Base-by-base conservation (phyloP, 64 coral and sea anemone species). In the Dendronephthya gigantea region DNA sequence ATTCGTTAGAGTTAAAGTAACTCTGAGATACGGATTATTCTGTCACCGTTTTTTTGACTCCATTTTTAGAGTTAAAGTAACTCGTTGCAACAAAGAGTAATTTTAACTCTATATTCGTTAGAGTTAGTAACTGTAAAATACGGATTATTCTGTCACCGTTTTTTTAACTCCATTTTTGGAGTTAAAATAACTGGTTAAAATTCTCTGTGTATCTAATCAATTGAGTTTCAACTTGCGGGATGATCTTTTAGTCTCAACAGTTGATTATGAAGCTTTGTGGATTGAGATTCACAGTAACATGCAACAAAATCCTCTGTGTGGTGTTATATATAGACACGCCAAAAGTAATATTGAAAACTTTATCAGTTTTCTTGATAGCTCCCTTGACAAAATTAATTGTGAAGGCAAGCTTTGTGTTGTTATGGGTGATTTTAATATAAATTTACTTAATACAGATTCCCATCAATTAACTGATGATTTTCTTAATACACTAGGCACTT, bases 281-380 rank as follows among this genome's bases (percentile, higher is more conserved):
- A 69, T 86, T 38, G 84, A 86, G 66, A 59, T 56, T 59, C 50
- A 86, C 25, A 86, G 59, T 29, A 52, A 41, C 22, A 65, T 49
- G 35, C 27, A 85, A 6, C 25, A 84, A 22, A 84, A 84, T n/a
- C n/a, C 49, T 30, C 52, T 85, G 10, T 29, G 23, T 85, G 43
- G 83, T 25, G 55, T 85, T 37, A 86, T 86, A 38, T 86, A 86
- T 86, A 65, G 84, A 86, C 84, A 86, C 66, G 50, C 84, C 40
- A 62, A 66, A 65, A 66, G 84, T 59, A 34, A 86, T 68, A 19
- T 59, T 65, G 29, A 52, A 22, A 38, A 49, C 19, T 86, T 86
- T 86, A 59, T 86, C 50, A 15, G 31, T 38, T 86, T 34, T 62
- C 40, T 86, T 22, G 38, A 86, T 86, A 23, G 30, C 22, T 23